phyloP scores from a whole-genome alignment of 2,888 invertebrate genomes.

The Synanthedon vespiformis region DNA sequence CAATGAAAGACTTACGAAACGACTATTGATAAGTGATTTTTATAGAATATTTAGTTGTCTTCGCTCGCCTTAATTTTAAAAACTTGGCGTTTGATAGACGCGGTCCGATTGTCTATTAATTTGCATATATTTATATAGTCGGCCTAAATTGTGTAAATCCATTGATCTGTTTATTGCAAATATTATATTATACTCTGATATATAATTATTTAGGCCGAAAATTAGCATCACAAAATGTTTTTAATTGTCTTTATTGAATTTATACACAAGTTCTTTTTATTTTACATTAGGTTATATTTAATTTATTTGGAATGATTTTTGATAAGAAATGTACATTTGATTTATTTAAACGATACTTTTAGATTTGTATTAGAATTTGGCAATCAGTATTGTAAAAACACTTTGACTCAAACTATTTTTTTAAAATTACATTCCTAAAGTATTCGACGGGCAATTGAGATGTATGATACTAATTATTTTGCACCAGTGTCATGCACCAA shows the following conservation, averaged over 20 bases:
- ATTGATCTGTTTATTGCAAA: not conserved
- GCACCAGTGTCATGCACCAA: not conserved
- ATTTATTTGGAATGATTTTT: conserved; percentile 22
- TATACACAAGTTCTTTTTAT: conserved; percentile 22
- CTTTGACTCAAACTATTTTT: conserved; percentile 7
- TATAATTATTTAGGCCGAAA: not conserved
- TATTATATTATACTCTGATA: not conserved
- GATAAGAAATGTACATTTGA: conserved; percentile 16
- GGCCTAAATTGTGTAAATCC: not conserved
- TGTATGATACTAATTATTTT: not conserved
- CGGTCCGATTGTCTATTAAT: not conserved
- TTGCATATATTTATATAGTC: not conserved
- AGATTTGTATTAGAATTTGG: conserved; percentile 17
- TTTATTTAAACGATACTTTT: conserved; percentile 6
- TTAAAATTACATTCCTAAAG: not conserved
- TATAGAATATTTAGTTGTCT: not conserved
- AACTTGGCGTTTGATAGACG: not conserved
- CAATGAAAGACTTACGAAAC: not conserved
- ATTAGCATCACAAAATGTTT: not conserved
- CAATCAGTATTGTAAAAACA: conserved; percentile 23
- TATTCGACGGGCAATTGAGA: not conserved
- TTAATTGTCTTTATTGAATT: conserved; percentile 11
- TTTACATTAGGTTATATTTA: conserved; percentile 10
- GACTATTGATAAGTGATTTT: not conserved
- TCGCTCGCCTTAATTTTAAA: not conserved